These are phyloP conservation scores for Lamellibrachia luymesi DNA, from an alignment of 1,140 invertebrate species.

Conservation along the genomic window DNA sequence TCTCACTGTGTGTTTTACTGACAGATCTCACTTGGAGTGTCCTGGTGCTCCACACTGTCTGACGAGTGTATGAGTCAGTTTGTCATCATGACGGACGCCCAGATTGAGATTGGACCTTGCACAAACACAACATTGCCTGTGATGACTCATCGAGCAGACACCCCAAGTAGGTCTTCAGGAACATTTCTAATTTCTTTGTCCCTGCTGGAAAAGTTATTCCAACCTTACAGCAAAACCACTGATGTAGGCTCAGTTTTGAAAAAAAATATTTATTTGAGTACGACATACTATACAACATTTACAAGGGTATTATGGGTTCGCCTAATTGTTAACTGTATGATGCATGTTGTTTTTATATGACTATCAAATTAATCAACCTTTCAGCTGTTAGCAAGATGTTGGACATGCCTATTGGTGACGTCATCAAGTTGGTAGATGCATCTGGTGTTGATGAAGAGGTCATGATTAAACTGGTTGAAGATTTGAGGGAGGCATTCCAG, in stretches of 20 bases:
- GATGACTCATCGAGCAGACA: background rate
- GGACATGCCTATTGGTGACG: background rate
- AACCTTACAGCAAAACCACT: background rate
- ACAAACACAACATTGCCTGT: background rate
- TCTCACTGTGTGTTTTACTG: no score
- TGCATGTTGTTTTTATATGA: no score
- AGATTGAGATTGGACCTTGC: background rate
- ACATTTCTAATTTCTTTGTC: background rate
- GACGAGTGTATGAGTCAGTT: background rate
- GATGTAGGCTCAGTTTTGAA: background rate
- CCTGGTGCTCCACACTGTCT: background rate
- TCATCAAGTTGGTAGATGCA: background rate
- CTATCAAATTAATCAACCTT: background rate
- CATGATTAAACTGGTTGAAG: background rate
- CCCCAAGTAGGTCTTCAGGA: background rate
- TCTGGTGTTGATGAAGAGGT: background rate
- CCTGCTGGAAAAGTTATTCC: background rate
- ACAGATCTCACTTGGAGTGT: no score
- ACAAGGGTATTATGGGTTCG: no score
- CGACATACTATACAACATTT: no score
- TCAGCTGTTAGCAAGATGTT: conserved; percentile 9
- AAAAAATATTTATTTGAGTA: background rate
- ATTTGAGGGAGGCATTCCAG: conserved; percentile 3
- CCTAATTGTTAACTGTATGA: no score
- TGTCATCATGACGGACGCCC: background rate